Conservation (phyloP, 2,888 invertebrate genomes). For the Drosophila dives region DNA sequence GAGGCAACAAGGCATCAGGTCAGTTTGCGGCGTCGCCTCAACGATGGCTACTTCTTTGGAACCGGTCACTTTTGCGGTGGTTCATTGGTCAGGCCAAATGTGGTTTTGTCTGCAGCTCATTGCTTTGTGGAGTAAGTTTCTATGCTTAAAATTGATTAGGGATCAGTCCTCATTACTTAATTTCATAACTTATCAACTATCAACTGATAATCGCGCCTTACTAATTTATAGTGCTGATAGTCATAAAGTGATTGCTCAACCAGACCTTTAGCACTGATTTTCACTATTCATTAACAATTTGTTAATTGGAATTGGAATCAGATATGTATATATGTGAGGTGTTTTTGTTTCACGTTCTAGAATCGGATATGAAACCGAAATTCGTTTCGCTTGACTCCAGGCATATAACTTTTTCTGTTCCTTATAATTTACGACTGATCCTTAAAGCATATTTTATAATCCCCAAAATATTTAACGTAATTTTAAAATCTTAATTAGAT, state of each 20-base stretch:
- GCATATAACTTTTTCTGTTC: not conserved
- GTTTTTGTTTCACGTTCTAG: no score
- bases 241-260: not conserved
- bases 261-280: not conserved
- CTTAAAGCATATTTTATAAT: not conserved
- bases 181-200: no score
- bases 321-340: not conserved
- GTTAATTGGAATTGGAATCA: not conserved
- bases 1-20: conserved; percentile 80
- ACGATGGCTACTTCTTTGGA: conserved; percentile 77
- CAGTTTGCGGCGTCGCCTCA: conserved; percentile 71
- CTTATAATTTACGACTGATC: not conserved
- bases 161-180: not conserved
- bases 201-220: not conserved
- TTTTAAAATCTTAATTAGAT: not conserved
- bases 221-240: not conserved
- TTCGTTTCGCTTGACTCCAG: no score
- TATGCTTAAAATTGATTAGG: not conserved
- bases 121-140: conserved; percentile 81
- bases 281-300: not conserved
- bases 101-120: conserved; percentile 82
- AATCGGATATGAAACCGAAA: no score
- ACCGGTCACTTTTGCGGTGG: conserved; percentile 83
- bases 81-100: conserved; percentile 70
- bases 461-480: not conserved